Evolutionary conservation across 2,888 invertebrate species (phyloP), one percentile per base, ranked within the genome.

Genomic region (Protodeltote pygarga): DNA sequence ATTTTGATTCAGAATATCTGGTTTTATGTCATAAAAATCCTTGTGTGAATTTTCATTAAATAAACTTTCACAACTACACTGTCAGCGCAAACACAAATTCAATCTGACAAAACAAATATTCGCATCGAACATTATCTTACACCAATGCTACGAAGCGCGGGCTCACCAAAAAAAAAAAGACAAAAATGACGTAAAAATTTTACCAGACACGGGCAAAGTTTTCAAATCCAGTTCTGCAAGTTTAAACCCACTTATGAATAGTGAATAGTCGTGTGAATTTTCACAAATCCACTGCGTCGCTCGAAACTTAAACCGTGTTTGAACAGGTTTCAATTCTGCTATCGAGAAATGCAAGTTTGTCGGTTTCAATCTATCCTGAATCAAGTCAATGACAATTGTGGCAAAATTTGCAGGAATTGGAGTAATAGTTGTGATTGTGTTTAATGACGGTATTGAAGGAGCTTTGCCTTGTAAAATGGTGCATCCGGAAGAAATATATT

Each of bases 211-310:
- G 31, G 60, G 27, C n/a, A 58, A 72, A 65, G 60, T 74, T 71
- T 54, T 35, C 14, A 55, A 77, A 75, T 69, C 59, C 57, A 62
- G 60, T 73, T 71, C 54, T 44, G 33, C 44, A 71, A 75, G 71
- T 73, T 71, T 70, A 60, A 65, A 75, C 71, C 67, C 58, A 66
- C 66, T 73, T 68, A 67, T 66, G 63, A 72, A 73, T 66, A 55
- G 68, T 48, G 65, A 55, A 67, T 63, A 61, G 60, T 64, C 47
- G 57, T 62, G 66, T 70, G 59, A 67, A 65, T 70, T 72, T 64
- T 61, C 65, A 66, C 63, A 66, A 60, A 70, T 60, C 44, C 60
- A 67, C 47, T 54, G 68, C 65, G 65, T 67, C 50, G 54, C 23
- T 54, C 35, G 50, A 63, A 65, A 65, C 57, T 57, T 48, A 58